Evolutionary conservation across 2,888 invertebrate genomes (phyloP).

Genomic region (Mesorhabditis sp.): DNA sequence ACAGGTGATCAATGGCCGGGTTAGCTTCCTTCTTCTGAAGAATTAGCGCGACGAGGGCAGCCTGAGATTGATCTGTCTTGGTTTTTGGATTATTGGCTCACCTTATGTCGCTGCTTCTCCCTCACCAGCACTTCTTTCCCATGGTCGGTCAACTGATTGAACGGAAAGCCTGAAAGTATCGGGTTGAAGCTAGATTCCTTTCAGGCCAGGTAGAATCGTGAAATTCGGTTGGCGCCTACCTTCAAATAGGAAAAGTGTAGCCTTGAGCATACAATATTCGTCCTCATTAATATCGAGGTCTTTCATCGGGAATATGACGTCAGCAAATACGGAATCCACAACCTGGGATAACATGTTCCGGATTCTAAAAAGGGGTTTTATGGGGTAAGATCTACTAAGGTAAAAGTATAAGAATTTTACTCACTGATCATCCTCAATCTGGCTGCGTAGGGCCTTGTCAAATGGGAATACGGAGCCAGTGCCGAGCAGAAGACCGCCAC

Average conservation of each 20-base stretch:
- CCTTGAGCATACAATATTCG: slow-evolving; percentile 29
- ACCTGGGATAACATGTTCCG: neutral
- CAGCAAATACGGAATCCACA: slow-evolving; percentile 19
- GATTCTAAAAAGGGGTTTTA: neutral
- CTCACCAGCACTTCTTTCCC: slow-evolving; percentile 5
- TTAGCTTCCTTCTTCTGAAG: neutral
- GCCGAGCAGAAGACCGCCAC: slow-evolving; percentile 29
- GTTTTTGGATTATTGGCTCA: neutral
- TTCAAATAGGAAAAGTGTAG: slow-evolving; percentile 26
- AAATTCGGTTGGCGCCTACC: slow-evolving; percentile 12
- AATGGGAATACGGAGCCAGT: slow-evolving; percentile 31
- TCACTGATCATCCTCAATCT: slow-evolving; percentile 4
- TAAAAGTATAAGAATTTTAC: neutral
- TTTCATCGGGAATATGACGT: slow-evolving; percentile 26
- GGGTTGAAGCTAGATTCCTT: too few relatives aligned
- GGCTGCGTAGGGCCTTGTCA: slow-evolving; percentile 19
- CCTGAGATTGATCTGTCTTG: neutral
- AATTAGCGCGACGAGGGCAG: neutral
- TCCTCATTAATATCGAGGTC: slow-evolving; percentile 23
- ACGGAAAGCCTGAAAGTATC: neutral
- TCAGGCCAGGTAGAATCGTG: too few relatives aligned
- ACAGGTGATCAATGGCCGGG: neutral
- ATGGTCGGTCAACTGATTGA: neutral
- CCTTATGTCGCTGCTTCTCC: slow-evolving; percentile 5
- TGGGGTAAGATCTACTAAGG: too few relatives aligned